Percentiles rank a stretch among this genome's conserved stretches.
phyloP scores from a whole-genome alignment of 2,113 vertebrate species.

The Lathamus discolor region DNA sequence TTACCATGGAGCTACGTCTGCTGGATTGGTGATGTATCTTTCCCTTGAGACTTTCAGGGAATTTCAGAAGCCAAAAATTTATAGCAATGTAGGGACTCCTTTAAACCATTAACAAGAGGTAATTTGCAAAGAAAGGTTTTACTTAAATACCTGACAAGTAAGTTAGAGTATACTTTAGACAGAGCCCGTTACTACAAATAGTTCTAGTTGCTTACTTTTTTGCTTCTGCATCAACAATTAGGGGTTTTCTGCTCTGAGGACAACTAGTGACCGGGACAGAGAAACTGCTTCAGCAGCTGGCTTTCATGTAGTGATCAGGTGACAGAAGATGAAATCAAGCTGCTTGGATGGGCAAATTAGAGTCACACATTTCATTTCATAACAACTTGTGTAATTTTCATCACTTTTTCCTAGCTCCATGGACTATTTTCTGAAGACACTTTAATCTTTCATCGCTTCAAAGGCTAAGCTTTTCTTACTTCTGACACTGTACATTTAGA shows the following conservation, averaged over 20 bases:
- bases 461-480: not conserved
- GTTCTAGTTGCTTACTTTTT: not conserved
- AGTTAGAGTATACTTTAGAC: not conserved
- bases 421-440: not conserved
- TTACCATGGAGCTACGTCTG: not conserved
- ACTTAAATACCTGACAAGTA: not conserved
- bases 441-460: not conserved
- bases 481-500: not conserved
- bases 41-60: not conserved
- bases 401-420: not conserved
- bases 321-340: not conserved
- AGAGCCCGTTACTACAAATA: not conserved
- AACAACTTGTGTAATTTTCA: not conserved
- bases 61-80: not conserved
- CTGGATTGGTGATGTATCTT: not conserved
- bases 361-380: fast-evolving
- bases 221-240: not conserved
- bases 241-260: not conserved
- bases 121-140: not conserved
- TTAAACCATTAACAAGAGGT: not conserved
- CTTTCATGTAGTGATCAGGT: not conserved
- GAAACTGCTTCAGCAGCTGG: not conserved
- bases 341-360: not conserved
- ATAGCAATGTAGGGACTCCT: not conserved
- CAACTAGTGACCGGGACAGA: not conserved